These are phyloP conservation scores for Syrista parreyssii DNA, from an alignment of 2,888 invertebrate species.

Conservation along the genomic window DNA sequence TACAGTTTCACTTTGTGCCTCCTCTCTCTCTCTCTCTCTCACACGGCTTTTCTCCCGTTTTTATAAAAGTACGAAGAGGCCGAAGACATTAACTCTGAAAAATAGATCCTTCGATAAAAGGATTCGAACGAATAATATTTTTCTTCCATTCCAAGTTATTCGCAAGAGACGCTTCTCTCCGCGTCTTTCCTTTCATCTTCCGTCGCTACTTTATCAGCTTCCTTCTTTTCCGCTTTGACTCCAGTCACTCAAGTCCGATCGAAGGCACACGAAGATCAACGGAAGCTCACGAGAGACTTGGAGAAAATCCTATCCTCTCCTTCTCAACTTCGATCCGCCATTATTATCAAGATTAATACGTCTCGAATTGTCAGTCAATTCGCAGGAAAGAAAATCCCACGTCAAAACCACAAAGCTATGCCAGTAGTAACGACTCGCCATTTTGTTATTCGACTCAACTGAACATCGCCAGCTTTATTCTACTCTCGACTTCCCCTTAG, in stretches of 20 bases:
- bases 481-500: background rate
- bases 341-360: background rate
- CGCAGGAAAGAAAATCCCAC: background rate
- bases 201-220: background rate
- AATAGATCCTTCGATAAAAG: constrained; percentile 42
- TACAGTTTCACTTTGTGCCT: constrained; percentile 4
- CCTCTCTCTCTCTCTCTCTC: background rate
- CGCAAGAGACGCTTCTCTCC: background rate
- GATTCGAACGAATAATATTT: constrained; percentile 42
- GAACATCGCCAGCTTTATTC: background rate
- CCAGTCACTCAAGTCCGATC: background rate
- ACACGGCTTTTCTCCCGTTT: constrained; percentile 14
- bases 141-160: constrained; percentile 32
- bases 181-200: background rate
- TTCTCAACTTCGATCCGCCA: background rate
- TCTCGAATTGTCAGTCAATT: background rate
- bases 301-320: background rate
- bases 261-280: background rate
- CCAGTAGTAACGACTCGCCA: background rate
- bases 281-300: background rate
- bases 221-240: background rate
- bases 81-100: constrained; percentile 40
- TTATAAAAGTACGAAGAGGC: constrained; percentile 10
- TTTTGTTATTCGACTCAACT: background rate
- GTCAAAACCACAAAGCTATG: background rate